A percentile compares a stretch with the other conserved stretches of the same genome.
These are phyloP conservation scores for Platysternon megacephalum DNA, from an alignment of 2,113 vertebrate genomes.

Conservation along the genomic window DNA sequence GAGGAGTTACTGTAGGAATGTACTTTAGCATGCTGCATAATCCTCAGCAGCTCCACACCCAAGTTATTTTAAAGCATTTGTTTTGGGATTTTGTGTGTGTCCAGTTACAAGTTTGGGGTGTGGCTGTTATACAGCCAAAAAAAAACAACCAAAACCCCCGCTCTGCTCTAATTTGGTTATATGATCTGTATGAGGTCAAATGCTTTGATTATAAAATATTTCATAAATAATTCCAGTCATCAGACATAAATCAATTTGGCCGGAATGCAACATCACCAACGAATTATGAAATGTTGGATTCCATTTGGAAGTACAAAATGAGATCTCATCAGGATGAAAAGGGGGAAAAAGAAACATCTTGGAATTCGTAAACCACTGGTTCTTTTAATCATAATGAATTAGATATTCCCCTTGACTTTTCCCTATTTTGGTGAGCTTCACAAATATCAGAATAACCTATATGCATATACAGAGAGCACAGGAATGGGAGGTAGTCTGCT, in stretches of 20 bases:
- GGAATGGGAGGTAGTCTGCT: not conserved
- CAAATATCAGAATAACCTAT: not conserved
- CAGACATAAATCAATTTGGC: not conserved
- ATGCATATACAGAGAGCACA: rapidly evolving
- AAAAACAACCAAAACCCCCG: not conserved
- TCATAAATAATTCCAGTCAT: not conserved
- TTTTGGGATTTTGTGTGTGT: not conserved
- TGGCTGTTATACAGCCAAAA: not conserved
- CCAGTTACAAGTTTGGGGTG: rapidly evolving
- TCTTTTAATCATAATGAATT: not conserved
- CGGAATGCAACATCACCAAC: not conserved
- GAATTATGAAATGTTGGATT: not conserved
- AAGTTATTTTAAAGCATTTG: constrained; percentile 35
- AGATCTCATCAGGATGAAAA: not conserved
- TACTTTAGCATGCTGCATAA: constrained; percentile 5
- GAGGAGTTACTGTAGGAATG: not conserved
- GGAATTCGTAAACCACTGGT: not conserved
- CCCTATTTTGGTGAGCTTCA: not conserved
- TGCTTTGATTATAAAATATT: not conserved
- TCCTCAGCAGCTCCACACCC: not conserved
- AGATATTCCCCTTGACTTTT: not conserved
- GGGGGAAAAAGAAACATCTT: not conserved
- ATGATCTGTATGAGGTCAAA: not conserved
- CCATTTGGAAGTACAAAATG: not conserved
- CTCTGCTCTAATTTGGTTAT: not conserved